Evolutionary conservation across 2,113 vertebrate genomes (phyloP).

Genomic region (Piprites chloris): DNA sequence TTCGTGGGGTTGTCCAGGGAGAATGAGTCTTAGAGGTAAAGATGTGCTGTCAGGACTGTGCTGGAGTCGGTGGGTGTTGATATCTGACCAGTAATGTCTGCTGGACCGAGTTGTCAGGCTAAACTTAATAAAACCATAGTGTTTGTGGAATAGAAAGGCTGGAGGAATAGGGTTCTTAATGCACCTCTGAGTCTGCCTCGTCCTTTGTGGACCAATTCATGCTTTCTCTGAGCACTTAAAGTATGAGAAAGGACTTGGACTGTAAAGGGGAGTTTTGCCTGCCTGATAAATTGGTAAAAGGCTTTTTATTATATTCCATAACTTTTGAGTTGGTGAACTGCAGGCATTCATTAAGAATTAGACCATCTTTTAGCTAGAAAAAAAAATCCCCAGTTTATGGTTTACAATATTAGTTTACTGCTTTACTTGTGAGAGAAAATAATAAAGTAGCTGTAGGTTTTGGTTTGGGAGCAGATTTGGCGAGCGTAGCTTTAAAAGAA

Average conservation of each 20-base stretch:
- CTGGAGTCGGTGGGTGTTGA: neutral
- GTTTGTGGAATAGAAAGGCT: conserved; percentile 42
- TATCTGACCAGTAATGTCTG: neutral
- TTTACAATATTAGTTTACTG: neutral
- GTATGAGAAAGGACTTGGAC: neutral
- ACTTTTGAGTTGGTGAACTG: neutral
- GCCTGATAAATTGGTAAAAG: conserved; percentile 22
- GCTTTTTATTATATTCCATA: neutral
- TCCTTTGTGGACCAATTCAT: conserved; percentile 25
- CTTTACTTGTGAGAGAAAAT: neutral
- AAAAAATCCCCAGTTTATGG: neutral
- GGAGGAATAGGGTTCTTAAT: conserved; percentile 9
- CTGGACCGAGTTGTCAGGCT: neutral
- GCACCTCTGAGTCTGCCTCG: conserved; percentile 32
- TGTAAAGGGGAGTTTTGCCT: conserved; percentile 24
- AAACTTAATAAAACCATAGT: neutral
- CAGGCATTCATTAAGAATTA: neutral
- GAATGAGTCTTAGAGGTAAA: conserved; percentile 23
- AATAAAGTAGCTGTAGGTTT: neutral
- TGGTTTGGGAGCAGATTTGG: neutral
- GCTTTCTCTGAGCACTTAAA: conserved; percentile 1
- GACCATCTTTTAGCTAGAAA: neutral
- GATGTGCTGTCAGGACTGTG: neutral
- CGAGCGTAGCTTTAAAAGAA: neutral
- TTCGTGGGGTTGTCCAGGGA: conserved; percentile 50